Percentiles rank a stretch among this genome's conserved stretches.
Conservation (phyloP, 1,140 invertebrate genomes). For the Galleria mellonella region DNA sequence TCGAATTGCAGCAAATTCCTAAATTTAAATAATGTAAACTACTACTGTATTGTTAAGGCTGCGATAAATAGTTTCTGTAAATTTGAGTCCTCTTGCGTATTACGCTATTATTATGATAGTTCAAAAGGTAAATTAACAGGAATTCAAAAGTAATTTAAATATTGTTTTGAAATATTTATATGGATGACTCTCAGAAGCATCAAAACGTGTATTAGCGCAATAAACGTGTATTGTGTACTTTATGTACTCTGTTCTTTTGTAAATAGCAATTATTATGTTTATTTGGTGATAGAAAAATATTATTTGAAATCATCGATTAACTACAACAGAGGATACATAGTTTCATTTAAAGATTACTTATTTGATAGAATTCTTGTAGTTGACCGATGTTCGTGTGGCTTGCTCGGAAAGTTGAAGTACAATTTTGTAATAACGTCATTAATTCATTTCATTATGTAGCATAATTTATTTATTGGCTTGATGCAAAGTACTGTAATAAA, state of each 20-base stretch:
- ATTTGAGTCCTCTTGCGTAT: no score
- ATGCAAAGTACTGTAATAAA: slow-evolving; percentile 36
- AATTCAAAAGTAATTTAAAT: background rate
- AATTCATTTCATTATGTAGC: slow-evolving; percentile 25
- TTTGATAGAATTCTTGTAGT: no score
- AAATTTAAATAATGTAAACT: no score
- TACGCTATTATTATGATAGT: no score
- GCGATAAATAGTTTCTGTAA: no score
- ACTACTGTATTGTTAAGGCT: no score
- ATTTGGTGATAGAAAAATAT: background rate
- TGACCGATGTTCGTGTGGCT: no score
- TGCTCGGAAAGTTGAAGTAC: slow-evolving; percentile 35
- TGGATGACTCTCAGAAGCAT: slow-evolving; percentile 2
- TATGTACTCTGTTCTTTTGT: slow-evolving; percentile 49
- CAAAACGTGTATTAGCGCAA: slow-evolving; percentile 47
- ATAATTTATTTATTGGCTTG: slow-evolving; percentile 43
- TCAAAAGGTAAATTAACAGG: no score
- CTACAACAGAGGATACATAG: slow-evolving; percentile 2
- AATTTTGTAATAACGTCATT: slow-evolving; percentile 29
- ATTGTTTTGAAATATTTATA: slow-evolving; percentile 6
- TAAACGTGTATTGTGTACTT: slow-evolving; percentile 45
- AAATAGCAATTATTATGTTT: slow-evolving; percentile 36
- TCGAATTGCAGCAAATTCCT: no score
- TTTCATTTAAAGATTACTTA: no score
- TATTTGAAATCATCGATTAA: slow-evolving; percentile 17